phyloP scores from a whole-genome alignment of 2,797 vertebrate genomes.

The Gymnopithys bicolor region DNA sequence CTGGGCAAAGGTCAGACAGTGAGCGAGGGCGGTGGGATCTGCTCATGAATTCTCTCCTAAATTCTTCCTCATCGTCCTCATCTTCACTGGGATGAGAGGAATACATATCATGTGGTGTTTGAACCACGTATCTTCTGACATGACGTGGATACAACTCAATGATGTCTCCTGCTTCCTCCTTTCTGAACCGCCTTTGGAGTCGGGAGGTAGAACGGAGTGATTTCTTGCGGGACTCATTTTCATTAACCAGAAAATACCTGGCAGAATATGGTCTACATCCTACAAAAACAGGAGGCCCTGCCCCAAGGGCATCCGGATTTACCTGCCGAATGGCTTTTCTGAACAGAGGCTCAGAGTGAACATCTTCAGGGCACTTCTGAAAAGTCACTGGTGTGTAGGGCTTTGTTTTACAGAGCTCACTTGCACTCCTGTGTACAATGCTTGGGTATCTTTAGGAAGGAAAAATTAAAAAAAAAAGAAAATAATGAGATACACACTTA shows the following conservation, averaged over 20 bases:
- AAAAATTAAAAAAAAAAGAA: neutral
- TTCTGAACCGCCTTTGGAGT: conserved; percentile 82
- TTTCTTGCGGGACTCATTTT: conserved; percentile 83
- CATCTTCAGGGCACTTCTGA: conserved; percentile 70
- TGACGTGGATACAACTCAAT: conserved; percentile 84
- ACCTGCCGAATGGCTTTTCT: conserved; percentile 79
- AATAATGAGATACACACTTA: neutral
- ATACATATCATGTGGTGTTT: conserved; percentile 59
- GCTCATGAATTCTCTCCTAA: conserved; percentile 53
- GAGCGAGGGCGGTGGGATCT: conserved; percentile 78
- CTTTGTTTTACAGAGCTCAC: conserved; percentile 79
- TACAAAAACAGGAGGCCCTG: conserved; percentile 70
- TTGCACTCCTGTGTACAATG: conserved; percentile 70
- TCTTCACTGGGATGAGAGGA: conserved; percentile 85
- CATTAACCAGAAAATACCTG: conserved; percentile 86
- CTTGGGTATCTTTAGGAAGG: conserved; percentile 76
- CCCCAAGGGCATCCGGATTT: conserved; percentile 62
- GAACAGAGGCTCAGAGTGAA: conserved; percentile 86
- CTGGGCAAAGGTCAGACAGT: conserved; percentile 82
- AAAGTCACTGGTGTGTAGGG: conserved; percentile 72
- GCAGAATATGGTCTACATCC: conserved; percentile 76
- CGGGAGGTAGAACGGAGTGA: conserved; percentile 77
- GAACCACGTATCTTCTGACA: conserved; percentile 74
- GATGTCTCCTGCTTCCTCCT: conserved; percentile 79
- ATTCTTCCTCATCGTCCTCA: conserved; percentile 81